Evolutionary conservation across 2,113 vertebrate species (phyloP), one percentile per base, ranked within the genome.

Genomic region (Pseudopipra pipra): DNA sequence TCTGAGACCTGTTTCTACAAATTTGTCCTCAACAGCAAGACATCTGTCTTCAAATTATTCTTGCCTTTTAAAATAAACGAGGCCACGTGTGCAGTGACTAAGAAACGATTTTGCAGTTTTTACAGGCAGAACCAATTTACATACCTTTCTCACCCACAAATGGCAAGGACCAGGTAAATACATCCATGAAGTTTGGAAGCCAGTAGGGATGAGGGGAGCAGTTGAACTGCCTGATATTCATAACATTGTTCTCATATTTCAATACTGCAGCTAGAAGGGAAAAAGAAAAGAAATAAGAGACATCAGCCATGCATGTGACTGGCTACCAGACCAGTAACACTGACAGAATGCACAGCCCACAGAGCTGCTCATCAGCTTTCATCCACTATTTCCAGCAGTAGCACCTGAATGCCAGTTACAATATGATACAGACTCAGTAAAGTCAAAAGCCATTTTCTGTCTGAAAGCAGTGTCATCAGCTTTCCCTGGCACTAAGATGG

Each of bases 171-270:
- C 99, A 99, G 95, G 99, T 99, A 97, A 99, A 99, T 61, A 99
- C 99, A 68, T 99, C 99, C 99, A 99, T 99, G 98, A 99, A 99
- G 96, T 99, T 99, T 88, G 99, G 99, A 97, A 99, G 99, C 99
- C 99, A 99, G 98, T 99, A 99, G 0, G 99, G 99, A 94, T 99
- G 99, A 77, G 99, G 99, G 77, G 99, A 99, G 92, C 99, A 99
- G 98, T 99, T 99, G 98, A 99, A 99, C 97, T 99, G 99, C 90
- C 99, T 98, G 98, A 99, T 99, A 94, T 99, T 99, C 99, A 99
- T 99, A 94, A 99, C 99, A 5, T 99, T 99, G 98, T 99, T 99
- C 98, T 99, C 99, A 1, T 99, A 99, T 97, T 99, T 99, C 98
- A 99, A 98, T 97, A 99, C 99, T 51, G 99, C 99, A 97, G 99